Evolutionary conservation across 2,888 invertebrate species (phyloP).

Genomic region (Drosophila austrosaltans): DNA sequence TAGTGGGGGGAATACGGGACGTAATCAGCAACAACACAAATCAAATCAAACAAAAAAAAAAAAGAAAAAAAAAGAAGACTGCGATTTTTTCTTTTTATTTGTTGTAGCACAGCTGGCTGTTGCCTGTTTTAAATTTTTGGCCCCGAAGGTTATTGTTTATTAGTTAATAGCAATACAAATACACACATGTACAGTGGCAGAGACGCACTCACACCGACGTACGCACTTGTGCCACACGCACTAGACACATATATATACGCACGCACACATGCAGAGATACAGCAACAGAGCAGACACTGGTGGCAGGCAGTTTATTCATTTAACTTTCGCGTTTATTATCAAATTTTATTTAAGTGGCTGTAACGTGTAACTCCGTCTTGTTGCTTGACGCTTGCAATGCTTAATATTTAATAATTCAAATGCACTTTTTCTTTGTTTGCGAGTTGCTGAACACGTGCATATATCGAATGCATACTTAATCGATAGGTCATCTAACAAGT

Average conservation of each 20-base stretch:
- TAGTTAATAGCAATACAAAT: constrained; percentile 78
- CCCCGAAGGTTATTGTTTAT: constrained; percentile 77
- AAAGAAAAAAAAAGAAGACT: constrained; percentile 45
- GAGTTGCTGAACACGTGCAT: constrained; percentile 60
- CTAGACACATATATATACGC: constrained; percentile 60
- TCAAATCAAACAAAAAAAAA: constrained; percentile 25
- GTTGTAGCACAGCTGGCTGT: constrained; percentile 45
- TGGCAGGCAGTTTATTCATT: constrained; percentile 20
- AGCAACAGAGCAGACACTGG: constrained; percentile 47
- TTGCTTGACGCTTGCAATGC: constrained; percentile 47
- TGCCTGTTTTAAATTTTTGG: constrained; percentile 29
- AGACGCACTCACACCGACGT: constrained; percentile 32
- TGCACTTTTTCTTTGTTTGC: constrained; percentile 80
- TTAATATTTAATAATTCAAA: constrained; percentile 69
- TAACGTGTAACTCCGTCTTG: constrained; percentile 33
- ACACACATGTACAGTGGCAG: constrained; percentile 50
- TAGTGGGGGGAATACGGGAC: constrained; percentile 2
- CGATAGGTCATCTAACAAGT: constrained; percentile 12
- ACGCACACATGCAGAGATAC: constrained; percentile 53
- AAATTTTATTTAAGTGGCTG: constrained; percentile 30
- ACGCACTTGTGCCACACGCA: constrained; percentile 15
- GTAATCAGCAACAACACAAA: constrained; percentile 8
- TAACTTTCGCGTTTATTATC: constrained; percentile 40
- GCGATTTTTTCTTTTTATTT: constrained; percentile 46
- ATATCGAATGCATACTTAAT: constrained; percentile 54